A percentile compares a stretch with the other conserved stretches of the same genome.
These are phyloP conservation scores for Azorinus chamasolen DNA, from an alignment of 2,888 invertebrate species.

Conservation along the genomic window DNA sequence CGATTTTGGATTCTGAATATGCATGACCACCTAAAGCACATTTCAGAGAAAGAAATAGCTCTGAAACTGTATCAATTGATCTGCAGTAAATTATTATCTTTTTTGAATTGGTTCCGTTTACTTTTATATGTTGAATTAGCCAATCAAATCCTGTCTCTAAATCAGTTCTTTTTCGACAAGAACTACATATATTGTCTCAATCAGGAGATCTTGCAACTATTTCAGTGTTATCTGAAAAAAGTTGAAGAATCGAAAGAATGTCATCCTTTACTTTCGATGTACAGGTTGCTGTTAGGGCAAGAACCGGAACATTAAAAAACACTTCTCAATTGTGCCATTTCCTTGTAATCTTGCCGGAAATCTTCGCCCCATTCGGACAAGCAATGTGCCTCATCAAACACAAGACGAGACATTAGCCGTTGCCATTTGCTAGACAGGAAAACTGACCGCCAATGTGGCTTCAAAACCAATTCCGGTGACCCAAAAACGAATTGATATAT, in stretches of 20 bases:
- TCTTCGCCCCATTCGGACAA: slow-evolving; percentile 62
- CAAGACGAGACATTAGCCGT: slow-evolving; percentile 14
- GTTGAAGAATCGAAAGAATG: slow-evolving; percentile 31
- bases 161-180: slow-evolving; percentile 10
- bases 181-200: slow-evolving; percentile 32
- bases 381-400: slow-evolving; percentile 61
- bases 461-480: slow-evolving; percentile 50
- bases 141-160: slow-evolving; percentile 15
- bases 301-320: slow-evolving; percentile 30
- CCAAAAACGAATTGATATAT: slow-evolving; percentile 31
- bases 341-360: slow-evolving; percentile 45
- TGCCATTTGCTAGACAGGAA: slow-evolving; percentile 43
- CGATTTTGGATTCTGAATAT: too few species aligned
- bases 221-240: slow-evolving; percentile 24
- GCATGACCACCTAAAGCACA: too few species aligned
- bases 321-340: slow-evolving; percentile 35
- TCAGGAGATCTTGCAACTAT: slow-evolving; percentile 30
- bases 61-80: slow-evolving; percentile 53
- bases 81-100: slow-evolving; percentile 55
- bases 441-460: slow-evolving; percentile 43
- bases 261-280: slow-evolving; percentile 38
- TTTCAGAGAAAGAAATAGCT: slow-evolving; percentile 46
- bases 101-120: slow-evolving; percentile 20
- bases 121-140: slow-evolving; percentile 38
- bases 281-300: slow-evolving; percentile 49